These are phyloP conservation scores for Papilio dardanus DNA, from an alignment of 1,140 invertebrate genomes.

Conservation along the genomic window DNA sequence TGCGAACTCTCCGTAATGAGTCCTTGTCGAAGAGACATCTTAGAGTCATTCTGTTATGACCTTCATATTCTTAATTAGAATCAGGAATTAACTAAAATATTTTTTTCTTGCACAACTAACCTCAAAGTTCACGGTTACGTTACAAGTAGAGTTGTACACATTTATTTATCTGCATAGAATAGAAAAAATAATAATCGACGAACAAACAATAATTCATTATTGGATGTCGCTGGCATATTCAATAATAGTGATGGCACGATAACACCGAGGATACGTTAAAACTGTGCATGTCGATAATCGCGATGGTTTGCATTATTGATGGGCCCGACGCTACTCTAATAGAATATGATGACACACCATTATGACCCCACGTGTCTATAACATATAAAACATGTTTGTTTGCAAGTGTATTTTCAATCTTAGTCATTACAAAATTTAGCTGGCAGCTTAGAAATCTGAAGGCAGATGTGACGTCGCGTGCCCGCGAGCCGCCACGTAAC, in stretches of 20 bases:
- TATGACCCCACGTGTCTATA: slow-evolving; percentile 49
- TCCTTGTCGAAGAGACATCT: too few species aligned
- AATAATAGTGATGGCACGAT: slow-evolving; percentile 68
- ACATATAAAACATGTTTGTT: slow-evolving; percentile 26
- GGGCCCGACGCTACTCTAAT: slow-evolving; percentile 60
- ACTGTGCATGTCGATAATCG: slow-evolving; percentile 76
- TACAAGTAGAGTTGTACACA: neutral
- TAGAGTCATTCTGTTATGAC: too few species aligned
- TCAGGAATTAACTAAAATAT: neutral
- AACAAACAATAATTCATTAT: slow-evolving; percentile 56
- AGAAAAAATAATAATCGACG: neutral
- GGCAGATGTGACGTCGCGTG: slow-evolving; percentile 55
- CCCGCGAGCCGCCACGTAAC: slow-evolving; percentile 50
- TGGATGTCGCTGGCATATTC: slow-evolving; percentile 55
- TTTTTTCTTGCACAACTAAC: neutral
- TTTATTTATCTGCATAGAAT: neutral
- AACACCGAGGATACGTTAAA: slow-evolving; percentile 64
- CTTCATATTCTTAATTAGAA: too few species aligned
- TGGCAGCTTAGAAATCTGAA: slow-evolving; percentile 40
- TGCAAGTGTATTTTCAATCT: slow-evolving; percentile 16
- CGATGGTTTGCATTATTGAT: slow-evolving; percentile 73
- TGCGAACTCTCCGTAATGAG: too few species aligned
- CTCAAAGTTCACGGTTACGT: neutral
- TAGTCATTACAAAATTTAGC: slow-evolving; percentile 23
- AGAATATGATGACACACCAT: slow-evolving; percentile 74